Base-by-base conservation (phyloP, 2,113 vertebrate species). In the Hiodon alosoides region DNA sequence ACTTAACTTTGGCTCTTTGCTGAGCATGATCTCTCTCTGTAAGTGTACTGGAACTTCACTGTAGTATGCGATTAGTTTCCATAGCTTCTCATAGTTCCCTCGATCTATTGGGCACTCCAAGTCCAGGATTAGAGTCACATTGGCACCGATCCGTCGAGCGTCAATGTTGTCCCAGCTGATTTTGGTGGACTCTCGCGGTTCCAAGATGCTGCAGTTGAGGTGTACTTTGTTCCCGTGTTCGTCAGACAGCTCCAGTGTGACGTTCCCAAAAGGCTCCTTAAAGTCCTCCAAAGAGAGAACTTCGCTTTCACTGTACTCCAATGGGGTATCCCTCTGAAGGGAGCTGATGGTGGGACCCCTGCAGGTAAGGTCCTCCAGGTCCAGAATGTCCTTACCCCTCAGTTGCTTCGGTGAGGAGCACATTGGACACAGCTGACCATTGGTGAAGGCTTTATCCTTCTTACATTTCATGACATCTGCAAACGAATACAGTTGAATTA, bases 31-130 rank as follows among this genome's bases (percentile, higher is more conserved):
- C 2, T 90, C 92, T 2, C 88, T 90, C 78, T 89, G 84, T 69
- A 98, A 78, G 53, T 88, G 93, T 3, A 94, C 92, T 1, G 96
- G 94, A 0, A 92, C 90, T 67, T 91, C 94, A 59, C 94, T 97
- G 77, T 98, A 98, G 74, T 97, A 97, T 0, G 95, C 96, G 7
- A 97, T 92, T 2, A 98, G 86, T 31, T 94, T 92, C 96, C 96
- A 98, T 0, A 98, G 74, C 2, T 86, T 89, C 78, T 96, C 94
- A 5, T 97, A 95, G 57, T 83, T 91, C 2, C 87, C 90, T 70
- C 94, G 83, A 3, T 91, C 92, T 76, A 96, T 91, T 0, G 89
- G 87, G 17, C 96, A 98, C 14, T 91, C 87, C 0, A 97, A 79
- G 79, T 94, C 90, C 72, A 95, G 75, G 0, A 79, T 83, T 14